Percentiles rank a stretch among this genome's conserved stretches.
phyloP scores from a whole-genome alignment of 2,113 vertebrate species.

The Speoplatyrhinus poulsoni region DNA sequence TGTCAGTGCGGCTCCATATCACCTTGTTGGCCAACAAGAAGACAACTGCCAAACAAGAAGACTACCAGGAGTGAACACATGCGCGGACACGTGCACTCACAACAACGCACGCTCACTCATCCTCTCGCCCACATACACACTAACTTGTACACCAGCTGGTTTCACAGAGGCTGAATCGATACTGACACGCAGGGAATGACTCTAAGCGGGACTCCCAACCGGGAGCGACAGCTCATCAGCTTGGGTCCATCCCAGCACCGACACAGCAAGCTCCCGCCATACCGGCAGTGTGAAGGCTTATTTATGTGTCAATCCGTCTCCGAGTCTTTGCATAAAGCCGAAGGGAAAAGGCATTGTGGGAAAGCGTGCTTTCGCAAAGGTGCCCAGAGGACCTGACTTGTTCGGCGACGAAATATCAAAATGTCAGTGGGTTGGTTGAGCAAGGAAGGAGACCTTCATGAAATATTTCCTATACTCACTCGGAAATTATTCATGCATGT shows the following conservation, averaged over 20 bases:
- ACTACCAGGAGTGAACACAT: not conserved
- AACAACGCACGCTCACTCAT: not conserved
- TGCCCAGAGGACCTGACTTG: too few relatives aligned
- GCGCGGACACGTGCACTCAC: not conserved
- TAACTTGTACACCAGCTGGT: not conserved
- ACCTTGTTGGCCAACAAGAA: not conserved
- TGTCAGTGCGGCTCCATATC: not conserved
- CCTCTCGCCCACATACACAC: not conserved
- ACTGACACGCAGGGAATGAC: conserved; percentile 20
- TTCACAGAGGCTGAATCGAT: conserved; percentile 33
- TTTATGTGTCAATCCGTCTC: not conserved
- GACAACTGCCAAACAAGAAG: not conserved
- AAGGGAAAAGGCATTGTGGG: too few relatives aligned
- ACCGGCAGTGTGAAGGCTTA: not conserved
- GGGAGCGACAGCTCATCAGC: conserved; percentile 13
- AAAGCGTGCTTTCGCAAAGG: too few relatives aligned
- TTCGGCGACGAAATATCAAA: too few relatives aligned
- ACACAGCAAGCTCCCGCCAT: not conserved
- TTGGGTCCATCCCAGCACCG: too few relatives aligned
- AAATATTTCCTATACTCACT: too few relatives aligned
- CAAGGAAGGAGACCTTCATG: too few relatives aligned
- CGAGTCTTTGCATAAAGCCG: too few relatives aligned
- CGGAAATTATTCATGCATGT: too few relatives aligned
- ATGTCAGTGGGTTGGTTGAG: too few relatives aligned
- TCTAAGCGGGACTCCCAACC: conserved; percentile 10